Percentiles rank a stretch among this genome's conserved stretches.
Evolutionary conservation across 1,140 invertebrate genomes (phyloP).

Genomic region (honey bee (Apis mellifera)): Amel_HAv3.1 CM009943.2:10154501-10155000

Average conservation of each 20-base stretch:
- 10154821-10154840: too few species aligned
- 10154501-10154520: too few species aligned
- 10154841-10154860: too few species aligned
- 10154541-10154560: background rate
- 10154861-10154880: too few species aligned
- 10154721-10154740: background rate
- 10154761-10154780: background rate
- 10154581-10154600: background rate
- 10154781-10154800: background rate
- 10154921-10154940: too few species aligned
- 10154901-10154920: too few species aligned
- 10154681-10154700: background rate
- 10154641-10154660: conserved; percentile 12
- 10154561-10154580: background rate
- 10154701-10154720: background rate
- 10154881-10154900: too few species aligned
- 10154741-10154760: background rate
- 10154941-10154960: too few species aligned
- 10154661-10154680: conserved; percentile 7
- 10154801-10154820: too few species aligned
- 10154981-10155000: too few species aligned
- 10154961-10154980: too few species aligned
- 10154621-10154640: background rate
- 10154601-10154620: background rate
- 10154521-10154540: background rate